Percentiles rank a stretch among this genome's conserved stretches.
phyloP scores from a whole-genome alignment of 2,797 vertebrate genomes.

The Sardinella longiceps region DNA sequence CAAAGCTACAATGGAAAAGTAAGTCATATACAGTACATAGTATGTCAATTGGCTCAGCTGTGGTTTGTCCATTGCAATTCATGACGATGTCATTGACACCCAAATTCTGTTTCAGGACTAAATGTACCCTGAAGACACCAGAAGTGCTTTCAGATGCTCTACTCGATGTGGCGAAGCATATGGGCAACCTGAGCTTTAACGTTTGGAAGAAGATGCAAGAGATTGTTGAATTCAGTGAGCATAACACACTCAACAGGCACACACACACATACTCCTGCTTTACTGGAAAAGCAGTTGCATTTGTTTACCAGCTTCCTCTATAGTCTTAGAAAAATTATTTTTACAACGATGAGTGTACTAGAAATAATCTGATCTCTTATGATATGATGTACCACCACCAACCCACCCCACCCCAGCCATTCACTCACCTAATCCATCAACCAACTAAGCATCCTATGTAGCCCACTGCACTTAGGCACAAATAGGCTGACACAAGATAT shows the following conservation, averaged over 20 bases:
- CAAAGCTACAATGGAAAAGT: constrained; percentile 39
- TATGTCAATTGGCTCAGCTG: not conserved
- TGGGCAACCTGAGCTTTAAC: constrained; percentile 23
- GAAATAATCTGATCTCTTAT: no score
- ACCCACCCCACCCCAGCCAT: no score
- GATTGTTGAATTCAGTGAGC: constrained; percentile 30
- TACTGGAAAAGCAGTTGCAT: no score
- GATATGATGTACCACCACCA: no score
- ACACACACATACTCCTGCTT: not conserved
- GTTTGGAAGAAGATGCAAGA: constrained; percentile 38
- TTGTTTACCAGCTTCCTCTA: no score
- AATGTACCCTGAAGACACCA: constrained; percentile 20
- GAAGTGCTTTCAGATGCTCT: constrained; percentile 11
- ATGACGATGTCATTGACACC: not conserved
- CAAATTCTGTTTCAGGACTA: not conserved
- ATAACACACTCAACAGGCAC: not conserved
- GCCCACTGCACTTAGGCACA: no score
- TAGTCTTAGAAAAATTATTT: no score
- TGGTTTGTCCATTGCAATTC: not conserved
- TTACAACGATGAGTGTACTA: no score
- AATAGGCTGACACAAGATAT: no score
- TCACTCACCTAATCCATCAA: no score
- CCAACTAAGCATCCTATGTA: no score
- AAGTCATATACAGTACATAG: constrained; percentile 10
- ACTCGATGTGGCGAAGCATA: constrained; percentile 31